phyloP scores from a whole-genome alignment of 1,140 invertebrate species.

The Belonocnema kinseyi region DNA sequence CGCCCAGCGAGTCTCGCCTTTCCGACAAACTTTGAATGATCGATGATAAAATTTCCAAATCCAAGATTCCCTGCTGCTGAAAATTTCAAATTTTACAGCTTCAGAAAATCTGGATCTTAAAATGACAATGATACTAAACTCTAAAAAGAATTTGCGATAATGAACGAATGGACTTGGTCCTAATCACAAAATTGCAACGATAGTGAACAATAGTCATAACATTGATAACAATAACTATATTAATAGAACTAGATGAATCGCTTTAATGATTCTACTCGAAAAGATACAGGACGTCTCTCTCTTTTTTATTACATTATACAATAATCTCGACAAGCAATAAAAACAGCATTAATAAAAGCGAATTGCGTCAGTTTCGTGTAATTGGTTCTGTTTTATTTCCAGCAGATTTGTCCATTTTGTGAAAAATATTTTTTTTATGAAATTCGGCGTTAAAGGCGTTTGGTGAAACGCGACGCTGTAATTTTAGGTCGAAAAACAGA shows the following conservation, averaged over 20 bases:
- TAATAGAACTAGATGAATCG: slow-evolving; percentile 12
- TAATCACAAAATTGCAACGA: slow-evolving; percentile 41
- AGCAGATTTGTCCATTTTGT: background rate
- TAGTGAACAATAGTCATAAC: slow-evolving; percentile 50
- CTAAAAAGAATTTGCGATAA: slow-evolving; percentile 17
- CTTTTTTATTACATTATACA: slow-evolving; percentile 2
- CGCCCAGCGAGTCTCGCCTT: slow-evolving; percentile 30
- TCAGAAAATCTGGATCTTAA: too few relatives aligned
- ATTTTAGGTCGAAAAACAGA: slow-evolving; percentile 7
- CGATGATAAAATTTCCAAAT: background rate
- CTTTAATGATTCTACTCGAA: slow-evolving; percentile 10
- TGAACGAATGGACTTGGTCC: background rate
- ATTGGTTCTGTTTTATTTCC: slow-evolving; percentile 13
- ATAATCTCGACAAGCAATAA: slow-evolving; percentile 19
- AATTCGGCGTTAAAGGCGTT: background rate
- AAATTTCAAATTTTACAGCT: too few relatives aligned
- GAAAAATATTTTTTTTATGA: slow-evolving; percentile 9
- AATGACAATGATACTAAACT: background rate
- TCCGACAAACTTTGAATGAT: slow-evolving; percentile 31
- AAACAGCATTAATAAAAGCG: background rate
- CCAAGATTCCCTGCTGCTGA: too few relatives aligned
- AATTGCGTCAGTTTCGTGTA: slow-evolving; percentile 1
- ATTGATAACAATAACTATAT: slow-evolving; percentile 46
- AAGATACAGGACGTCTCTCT: background rate
- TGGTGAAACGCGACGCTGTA: background rate